Evolutionary conservation across 2,113 vertebrate species (phyloP), one percentile per base, ranked within the genome.

Genomic region (Collichthys lucidus): DNA sequence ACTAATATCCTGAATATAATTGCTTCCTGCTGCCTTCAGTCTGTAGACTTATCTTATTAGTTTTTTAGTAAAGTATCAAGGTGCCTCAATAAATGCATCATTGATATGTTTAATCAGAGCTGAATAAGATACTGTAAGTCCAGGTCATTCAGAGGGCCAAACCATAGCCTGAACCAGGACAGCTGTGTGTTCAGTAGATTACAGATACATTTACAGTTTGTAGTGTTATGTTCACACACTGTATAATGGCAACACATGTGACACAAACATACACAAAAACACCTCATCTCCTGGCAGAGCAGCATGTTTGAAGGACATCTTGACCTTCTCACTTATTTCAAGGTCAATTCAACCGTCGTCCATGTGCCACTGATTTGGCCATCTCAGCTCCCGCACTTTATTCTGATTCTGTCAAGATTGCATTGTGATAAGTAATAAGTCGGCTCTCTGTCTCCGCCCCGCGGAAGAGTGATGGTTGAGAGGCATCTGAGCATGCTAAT

Each of bases 321-420:
- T 46, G 12, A 0, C 57, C 11, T 24, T 83, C 50, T 24, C 0
- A 2, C 29, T 87, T 50, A 10, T 80, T 73, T 81, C 53, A 74
- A 19, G 61, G 55, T 46, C 56, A 81, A 61, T 60, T 69, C 20
- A 74, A 19, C 11, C 24, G 1, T 67, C 59, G 29, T 50, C 55
- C 78, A 74, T 19, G 16, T 59, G 53, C 20, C 11, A 8, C 56
- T 12, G 49, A 76, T 86, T 74, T 35, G 44, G 46, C 74, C 44
- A 9, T 77, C 49, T 67, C 59, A 56, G 26, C 57, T 40, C 14
- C 46, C 35, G 46, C 83, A 40, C 46, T 88, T 78, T 35, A 85
- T 89, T 90, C 64, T 85, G 75, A 89, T 91, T 75, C 68, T 44
- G 59, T 79, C 79, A 69, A 75, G 77, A 80, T 68, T 22, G 78